A percentile compares a stretch with the other conserved stretches of the same genome.
Conservation (phyloP, 2,113 vertebrate genomes). For the Aldabrachelys gigantea region DNA sequence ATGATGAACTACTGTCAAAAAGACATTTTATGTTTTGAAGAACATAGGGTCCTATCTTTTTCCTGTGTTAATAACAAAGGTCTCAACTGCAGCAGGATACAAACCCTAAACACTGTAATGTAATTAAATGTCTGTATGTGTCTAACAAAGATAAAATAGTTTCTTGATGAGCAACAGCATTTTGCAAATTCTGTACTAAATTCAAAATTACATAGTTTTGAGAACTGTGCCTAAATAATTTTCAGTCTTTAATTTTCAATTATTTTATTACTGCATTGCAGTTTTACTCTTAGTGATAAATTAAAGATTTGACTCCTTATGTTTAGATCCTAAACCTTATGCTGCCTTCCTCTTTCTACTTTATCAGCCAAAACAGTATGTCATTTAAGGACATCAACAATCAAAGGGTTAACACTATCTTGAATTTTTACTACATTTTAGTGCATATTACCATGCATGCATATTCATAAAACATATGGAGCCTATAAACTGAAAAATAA, state of each 20-base stretch:
- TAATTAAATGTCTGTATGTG: neutral
- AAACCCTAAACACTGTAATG: neutral
- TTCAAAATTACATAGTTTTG: neutral
- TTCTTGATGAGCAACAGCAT: neutral
- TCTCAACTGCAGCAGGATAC: neutral
- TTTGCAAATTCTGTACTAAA: neutral
- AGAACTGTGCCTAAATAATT: neutral
- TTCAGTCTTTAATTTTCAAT: neutral
- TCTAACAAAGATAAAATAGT: neutral
- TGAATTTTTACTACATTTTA: neutral
- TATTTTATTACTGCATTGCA: neutral
- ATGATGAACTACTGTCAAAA: neutral
- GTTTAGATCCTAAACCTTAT: neutral
- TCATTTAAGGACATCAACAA: neutral
- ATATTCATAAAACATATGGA: neutral
- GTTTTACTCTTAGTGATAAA: neutral
- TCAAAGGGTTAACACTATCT: neutral
- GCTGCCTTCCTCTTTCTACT: neutral
- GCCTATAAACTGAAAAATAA: neutral
- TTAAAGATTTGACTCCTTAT: fast-evolving
- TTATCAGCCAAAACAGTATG: neutral
- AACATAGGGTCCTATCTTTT: neutral
- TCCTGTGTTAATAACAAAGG: neutral
- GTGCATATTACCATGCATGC: neutral
- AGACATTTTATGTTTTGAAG: neutral